Evolutionary conservation across 2,888 invertebrate species (phyloP).

Genomic region (Tenthredo amoena): DNA sequence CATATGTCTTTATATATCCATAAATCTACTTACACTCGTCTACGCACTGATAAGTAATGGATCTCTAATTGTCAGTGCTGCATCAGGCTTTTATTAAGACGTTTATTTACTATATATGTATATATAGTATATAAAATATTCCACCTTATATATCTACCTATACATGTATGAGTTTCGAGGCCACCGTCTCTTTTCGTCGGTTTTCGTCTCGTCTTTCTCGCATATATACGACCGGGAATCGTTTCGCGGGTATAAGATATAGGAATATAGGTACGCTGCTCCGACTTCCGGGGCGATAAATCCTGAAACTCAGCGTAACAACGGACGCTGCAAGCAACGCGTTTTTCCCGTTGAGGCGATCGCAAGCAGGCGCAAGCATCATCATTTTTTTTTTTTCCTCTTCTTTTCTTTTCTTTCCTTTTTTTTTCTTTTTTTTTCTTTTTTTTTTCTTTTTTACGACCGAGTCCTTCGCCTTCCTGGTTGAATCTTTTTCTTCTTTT

Average conservation of each 20-base stretch:
- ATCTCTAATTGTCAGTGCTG: too few relatives aligned
- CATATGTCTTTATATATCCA: neutral
- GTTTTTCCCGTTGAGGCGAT: neutral
- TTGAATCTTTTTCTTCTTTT: neutral
- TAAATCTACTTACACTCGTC: neutral
- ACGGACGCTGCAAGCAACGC: constrained; percentile 15
- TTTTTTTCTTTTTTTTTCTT: too few relatives aligned
- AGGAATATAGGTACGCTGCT: neutral
- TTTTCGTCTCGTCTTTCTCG: neutral
- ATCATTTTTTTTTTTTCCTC: neutral
- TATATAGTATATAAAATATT: neutral
- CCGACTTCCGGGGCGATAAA: constrained; percentile 35
- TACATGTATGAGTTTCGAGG: neutral
- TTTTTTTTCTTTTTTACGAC: neutral
- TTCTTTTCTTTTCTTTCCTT: neutral
- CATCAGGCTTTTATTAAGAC: neutral
- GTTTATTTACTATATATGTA: neutral
- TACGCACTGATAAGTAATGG: too few relatives aligned
- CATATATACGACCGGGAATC: neutral
- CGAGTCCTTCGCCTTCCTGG: constrained; percentile 22
- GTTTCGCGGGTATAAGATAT: neutral
- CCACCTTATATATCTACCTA: neutral
- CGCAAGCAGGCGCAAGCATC: neutral
- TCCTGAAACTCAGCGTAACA: constrained; percentile 31
- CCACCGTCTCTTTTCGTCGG: neutral